Percentiles rank a stretch among this genome's conserved stretches.
phyloP scores from a whole-genome alignment of 2,113 vertebrate species.

The Athene noctua region DNA sequence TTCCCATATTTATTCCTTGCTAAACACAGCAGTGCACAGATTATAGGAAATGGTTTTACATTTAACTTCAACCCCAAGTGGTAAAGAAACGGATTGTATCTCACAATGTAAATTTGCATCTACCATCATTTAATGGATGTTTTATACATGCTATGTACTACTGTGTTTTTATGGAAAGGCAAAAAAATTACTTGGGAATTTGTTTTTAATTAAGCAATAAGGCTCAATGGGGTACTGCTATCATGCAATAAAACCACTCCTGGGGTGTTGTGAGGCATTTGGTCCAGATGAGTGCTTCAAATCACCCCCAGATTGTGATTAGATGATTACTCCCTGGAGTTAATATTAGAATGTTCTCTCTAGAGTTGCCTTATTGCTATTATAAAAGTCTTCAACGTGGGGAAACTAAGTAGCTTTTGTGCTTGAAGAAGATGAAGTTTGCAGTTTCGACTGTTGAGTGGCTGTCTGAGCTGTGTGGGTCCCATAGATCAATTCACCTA shows the following conservation, averaged over 20 bases:
- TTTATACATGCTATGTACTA: constrained; percentile 50
- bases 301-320: constrained; percentile 71
- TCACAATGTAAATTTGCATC: constrained; percentile 40
- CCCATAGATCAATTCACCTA: constrained; percentile 34
- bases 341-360: constrained; percentile 50
- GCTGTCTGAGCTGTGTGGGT: background rate
- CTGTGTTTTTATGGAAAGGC: constrained; percentile 63
- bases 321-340: constrained; percentile 71
- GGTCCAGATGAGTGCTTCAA: constrained; percentile 69
- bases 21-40: constrained; percentile 42
- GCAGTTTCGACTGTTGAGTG: background rate
- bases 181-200: constrained; percentile 73
- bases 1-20: constrained; percentile 34
- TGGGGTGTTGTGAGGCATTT: constrained; percentile 64
- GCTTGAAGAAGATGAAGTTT: constrained; percentile 33
- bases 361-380: constrained; percentile 59
- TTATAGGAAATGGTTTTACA: constrained; percentile 42
- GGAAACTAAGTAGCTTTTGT: constrained; percentile 31
- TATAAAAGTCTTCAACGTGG: constrained; percentile 56
- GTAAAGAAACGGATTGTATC: constrained; percentile 27
- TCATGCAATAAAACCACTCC: constrained; percentile 66
- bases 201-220: constrained; percentile 81
- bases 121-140: constrained; percentile 54
- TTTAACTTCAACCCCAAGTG: constrained; percentile 50
- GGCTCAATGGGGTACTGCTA: constrained; percentile 66